Evolutionary conservation across 2,888 invertebrate species (phyloP).

Genomic region (Dryomyza anilis): DNA sequence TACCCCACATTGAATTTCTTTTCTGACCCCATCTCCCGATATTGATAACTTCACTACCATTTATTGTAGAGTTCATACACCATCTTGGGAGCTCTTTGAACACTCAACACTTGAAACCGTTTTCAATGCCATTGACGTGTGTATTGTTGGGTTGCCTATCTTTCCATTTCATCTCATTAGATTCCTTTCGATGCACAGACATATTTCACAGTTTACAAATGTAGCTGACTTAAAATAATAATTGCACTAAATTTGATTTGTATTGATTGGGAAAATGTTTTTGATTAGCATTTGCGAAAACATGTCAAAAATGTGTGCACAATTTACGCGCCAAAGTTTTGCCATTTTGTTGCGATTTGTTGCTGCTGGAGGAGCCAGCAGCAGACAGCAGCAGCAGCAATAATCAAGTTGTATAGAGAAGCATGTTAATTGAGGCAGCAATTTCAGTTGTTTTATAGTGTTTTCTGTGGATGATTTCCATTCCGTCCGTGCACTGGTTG

Average conservation of each 20-base stretch:
- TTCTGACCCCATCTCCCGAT: too few relatives aligned
- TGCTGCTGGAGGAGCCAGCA: too few relatives aligned
- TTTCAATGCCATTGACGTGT: neutral
- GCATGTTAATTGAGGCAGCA: neutral
- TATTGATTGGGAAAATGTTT: neutral
- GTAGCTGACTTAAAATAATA: neutral
- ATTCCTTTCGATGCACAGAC: too few relatives aligned
- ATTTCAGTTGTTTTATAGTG: too few relatives aligned
- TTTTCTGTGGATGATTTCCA: too few relatives aligned
- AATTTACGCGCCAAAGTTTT: neutral
- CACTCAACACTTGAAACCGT: neutral
- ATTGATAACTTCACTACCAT: too few relatives aligned
- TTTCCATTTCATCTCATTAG: too few relatives aligned
- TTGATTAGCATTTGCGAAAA: neutral
- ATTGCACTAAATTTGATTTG: conserved; percentile 8
- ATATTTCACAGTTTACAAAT: neutral
- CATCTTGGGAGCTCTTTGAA: neutral
- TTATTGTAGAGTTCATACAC: too few relatives aligned
- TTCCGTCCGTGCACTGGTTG: neutral
- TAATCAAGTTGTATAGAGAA: neutral
- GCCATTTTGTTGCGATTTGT: too few relatives aligned
- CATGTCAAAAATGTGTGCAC: neutral
- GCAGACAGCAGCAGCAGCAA: neutral
- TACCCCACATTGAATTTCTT: too few relatives aligned
- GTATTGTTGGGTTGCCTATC: too few relatives aligned